Evolutionary conservation across 2,797 vertebrate genomes (phyloP).

Genomic region (Paratrypauchen microcephalus): DNA sequence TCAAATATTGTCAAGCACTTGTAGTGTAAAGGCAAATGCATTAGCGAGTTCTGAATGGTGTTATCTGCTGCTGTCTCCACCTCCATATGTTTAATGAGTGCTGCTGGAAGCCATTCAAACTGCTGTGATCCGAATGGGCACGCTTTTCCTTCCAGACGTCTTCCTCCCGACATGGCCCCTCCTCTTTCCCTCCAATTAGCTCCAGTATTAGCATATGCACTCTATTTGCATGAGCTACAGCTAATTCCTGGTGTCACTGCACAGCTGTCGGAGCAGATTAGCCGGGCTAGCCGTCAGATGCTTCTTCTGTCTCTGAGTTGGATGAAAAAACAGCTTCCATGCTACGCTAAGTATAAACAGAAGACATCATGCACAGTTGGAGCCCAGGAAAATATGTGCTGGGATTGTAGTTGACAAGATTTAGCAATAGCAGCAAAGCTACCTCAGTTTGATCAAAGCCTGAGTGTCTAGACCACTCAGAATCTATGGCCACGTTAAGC

Average conservation of each 20-base stretch:
- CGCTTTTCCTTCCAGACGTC: slow-evolving; percentile 49
- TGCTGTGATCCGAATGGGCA: slow-evolving; percentile 32
- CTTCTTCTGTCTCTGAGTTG: slow-evolving; percentile 34
- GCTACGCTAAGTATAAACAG: slow-evolving; percentile 20
- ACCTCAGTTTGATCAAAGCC: neutral
- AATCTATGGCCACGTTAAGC: neutral
- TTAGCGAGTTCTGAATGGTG: slow-evolving; percentile 24
- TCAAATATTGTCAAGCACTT: slow-evolving; percentile 22
- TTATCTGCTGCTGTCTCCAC: slow-evolving; percentile 24
- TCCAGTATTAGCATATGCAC: slow-evolving; percentile 67
- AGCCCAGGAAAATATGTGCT: slow-evolving; percentile 5
- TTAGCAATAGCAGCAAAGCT: neutral
- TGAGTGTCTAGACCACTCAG: neutral
- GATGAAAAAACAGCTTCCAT: slow-evolving; percentile 20
- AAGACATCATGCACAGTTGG: slow-evolving; percentile 6
- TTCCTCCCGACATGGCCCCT: slow-evolving; percentile 47
- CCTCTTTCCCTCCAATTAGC: slow-evolving; percentile 59
- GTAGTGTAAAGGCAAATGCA: slow-evolving; percentile 40
- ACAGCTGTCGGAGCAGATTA: slow-evolving; percentile 73
- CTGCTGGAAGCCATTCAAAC: slow-evolving; percentile 49
- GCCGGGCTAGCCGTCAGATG: slow-evolving; percentile 46
- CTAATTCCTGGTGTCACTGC: slow-evolving; percentile 68
- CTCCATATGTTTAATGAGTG: slow-evolving; percentile 41
- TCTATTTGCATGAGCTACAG: slow-evolving; percentile 68
- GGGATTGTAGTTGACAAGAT: neutral